These are phyloP conservation scores for Trigoniulus corallinus DNA, from an alignment of 1,140 invertebrate genomes.

Conservation along the genomic window DNA sequence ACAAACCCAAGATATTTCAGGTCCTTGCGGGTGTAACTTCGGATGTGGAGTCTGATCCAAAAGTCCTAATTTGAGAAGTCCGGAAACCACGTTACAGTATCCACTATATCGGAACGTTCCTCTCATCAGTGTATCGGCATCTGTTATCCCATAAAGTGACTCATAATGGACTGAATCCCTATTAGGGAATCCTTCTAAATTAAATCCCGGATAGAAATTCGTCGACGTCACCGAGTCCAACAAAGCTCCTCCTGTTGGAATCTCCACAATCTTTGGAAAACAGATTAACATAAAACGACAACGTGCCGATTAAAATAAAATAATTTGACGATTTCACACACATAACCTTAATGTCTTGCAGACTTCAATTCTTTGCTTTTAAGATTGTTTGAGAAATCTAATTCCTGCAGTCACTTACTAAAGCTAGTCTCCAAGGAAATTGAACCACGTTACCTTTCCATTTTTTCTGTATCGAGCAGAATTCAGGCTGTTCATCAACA, in stretches of 20 bases:
- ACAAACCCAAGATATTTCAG: slow-evolving; percentile 86
- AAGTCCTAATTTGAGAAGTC: slow-evolving; percentile 68
- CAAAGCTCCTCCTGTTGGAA: slow-evolving; percentile 71
- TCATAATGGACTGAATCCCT: slow-evolving; percentile 83
- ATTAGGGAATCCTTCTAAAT: slow-evolving; percentile 91
- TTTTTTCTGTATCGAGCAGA: slow-evolving; percentile 73
- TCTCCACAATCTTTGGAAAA: slow-evolving; percentile 80
- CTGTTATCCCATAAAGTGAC: slow-evolving; percentile 66
- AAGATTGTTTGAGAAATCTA: no score
- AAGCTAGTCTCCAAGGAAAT: no score
- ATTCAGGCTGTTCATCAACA: slow-evolving; percentile 72
- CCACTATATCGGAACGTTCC: slow-evolving; percentile 86
- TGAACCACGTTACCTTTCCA: slow-evolving; percentile 54
- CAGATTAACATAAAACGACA: slow-evolving; percentile 17
- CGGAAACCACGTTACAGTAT: slow-evolving; percentile 70
- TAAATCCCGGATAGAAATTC: slow-evolving; percentile 89
- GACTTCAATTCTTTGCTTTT: no score
- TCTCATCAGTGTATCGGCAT: slow-evolving; percentile 71
- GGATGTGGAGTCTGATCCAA: slow-evolving; percentile 74
- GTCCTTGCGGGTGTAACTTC: slow-evolving; percentile 78
- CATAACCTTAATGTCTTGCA: no score
- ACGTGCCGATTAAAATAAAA: neutral
- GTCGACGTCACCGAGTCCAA: slow-evolving; percentile 58
- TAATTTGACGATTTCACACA: no score
- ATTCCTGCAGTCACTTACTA: no score